These are phyloP conservation scores for Phallusia fumigata DNA, from an alignment of 23 tunicate genomes.

Conservation along the genomic window DNA sequence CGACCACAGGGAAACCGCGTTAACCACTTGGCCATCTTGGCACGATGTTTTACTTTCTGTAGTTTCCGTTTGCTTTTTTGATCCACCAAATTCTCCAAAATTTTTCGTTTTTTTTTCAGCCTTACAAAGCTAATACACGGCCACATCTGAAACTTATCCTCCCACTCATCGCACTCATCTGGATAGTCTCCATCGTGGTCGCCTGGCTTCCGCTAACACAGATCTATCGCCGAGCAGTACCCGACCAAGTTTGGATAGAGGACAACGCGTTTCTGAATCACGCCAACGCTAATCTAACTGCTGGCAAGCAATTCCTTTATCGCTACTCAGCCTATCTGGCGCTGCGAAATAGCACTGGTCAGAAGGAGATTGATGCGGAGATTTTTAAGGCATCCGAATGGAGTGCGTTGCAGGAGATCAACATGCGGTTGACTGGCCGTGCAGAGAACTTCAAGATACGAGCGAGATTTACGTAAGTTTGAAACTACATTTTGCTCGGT, in stretches of 20 bases:
- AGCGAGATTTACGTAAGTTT: constrained; percentile 3
- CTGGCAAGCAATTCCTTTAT: neutral
- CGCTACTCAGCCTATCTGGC: neutral
- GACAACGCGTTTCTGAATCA: neutral
- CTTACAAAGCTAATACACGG: neutral
- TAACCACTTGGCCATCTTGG: too few relatives aligned
- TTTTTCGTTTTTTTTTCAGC: neutral
- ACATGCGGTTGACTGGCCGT: neutral
- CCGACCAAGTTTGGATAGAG: neutral
- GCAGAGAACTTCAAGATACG: neutral
- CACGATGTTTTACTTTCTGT: too few relatives aligned
- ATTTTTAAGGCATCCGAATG: neutral
- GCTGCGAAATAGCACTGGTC: neutral
- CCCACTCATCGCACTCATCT: neutral
- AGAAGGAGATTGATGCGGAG: neutral
- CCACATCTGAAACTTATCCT: neutral
- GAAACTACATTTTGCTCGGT: too few relatives aligned
- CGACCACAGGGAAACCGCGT: too few relatives aligned
- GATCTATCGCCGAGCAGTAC: neutral
- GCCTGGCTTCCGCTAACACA: constrained; percentile 12
- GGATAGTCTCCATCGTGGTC: neutral
- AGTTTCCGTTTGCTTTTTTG: too few relatives aligned
- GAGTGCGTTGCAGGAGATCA: neutral
- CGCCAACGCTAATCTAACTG: neutral
- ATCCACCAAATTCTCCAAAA: too few relatives aligned